These are phyloP conservation scores for Augochlorella aurata DNA, from an alignment of 2,888 invertebrate genomes.

Conservation along the genomic window DNA sequence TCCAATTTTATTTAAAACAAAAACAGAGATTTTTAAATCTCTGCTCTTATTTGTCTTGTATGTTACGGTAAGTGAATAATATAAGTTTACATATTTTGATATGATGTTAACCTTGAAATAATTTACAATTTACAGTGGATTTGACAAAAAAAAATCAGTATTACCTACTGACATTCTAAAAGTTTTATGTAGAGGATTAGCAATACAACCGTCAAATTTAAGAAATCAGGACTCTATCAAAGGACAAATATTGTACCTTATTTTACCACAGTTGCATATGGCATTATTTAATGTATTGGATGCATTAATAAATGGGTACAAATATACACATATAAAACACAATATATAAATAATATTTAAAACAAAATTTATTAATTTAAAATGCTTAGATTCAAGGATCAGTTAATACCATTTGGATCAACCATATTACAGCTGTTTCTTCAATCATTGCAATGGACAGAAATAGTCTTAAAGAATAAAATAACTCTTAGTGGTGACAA, in stretches of 20 bases:
- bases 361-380: slow-evolving; percentile 18
- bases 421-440: slow-evolving; percentile 73
- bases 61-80: slow-evolving; percentile 65
- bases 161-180: slow-evolving; percentile 72
- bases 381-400: slow-evolving; percentile 72
- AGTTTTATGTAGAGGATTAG: slow-evolving; percentile 74
- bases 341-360: not conserved
- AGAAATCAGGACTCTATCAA: slow-evolving; percentile 67
- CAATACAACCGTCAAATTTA: slow-evolving; percentile 73
- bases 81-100: not conserved
- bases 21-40: slow-evolving; percentile 75
- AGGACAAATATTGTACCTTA: slow-evolving; percentile 70
- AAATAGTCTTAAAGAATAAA: slow-evolving; percentile 57
- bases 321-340: slow-evolving; percentile 8
- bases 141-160: slow-evolving; percentile 71
- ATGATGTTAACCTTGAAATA: not conserved
- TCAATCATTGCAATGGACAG: slow-evolving; percentile 76
- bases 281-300: slow-evolving; percentile 72
- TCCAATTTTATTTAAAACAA: slow-evolving; percentile 71
- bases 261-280: slow-evolving; percentile 74
- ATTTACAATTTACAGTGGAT: slow-evolving; percentile 63
- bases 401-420: slow-evolving; percentile 72
- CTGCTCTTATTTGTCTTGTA: slow-evolving; percentile 73
- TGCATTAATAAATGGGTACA: slow-evolving; percentile 75
- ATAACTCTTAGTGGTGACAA: slow-evolving; percentile 68